Evolutionary conservation across 2,113 vertebrate species (phyloP), one percentile per base, ranked within the genome.

Genomic region (Chlorodrepanis virens): DNA sequence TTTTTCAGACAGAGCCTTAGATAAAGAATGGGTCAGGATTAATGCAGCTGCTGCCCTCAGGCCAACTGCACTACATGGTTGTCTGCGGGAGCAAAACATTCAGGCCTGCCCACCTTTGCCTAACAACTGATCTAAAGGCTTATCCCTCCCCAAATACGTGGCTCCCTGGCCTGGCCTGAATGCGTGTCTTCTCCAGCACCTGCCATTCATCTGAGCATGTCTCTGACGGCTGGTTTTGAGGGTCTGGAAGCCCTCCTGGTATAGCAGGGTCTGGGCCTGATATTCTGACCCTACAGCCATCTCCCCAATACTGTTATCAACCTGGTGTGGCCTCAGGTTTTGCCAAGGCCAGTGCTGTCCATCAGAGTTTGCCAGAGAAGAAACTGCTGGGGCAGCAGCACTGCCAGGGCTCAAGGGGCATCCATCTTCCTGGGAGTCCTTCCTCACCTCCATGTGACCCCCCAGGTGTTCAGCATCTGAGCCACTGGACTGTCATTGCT

Each of bases 31-130:
- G 49, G 69, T 40, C 87, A 78, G 91, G 96, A 97, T 96, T 96
- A 97, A 92, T 0, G 28, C 95, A 97, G 94, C 95, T 95, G 94
- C 93, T 94, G 60, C 77, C 77, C 90, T 25, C 69, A 87, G 93
- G 86, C 93, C 94, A 97, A 92, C 95, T 97, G 93, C 89, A 89
- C 76, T 50, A 50, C 59, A 80, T 13, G 52, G 42, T 75, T 56
- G 79, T 83, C 90, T 94, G 79, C 42, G 3, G 2, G 53, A 89
- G 81, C 49, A 68, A 90, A 88, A 85, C 85, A 33, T 70, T 92
- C 14, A 0, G 74, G 40, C 64, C 83, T 90, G 72, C 76, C 44
- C 86, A 94, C 95, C 94, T 96, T 91, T 92, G 94, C 93, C 86
- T 83, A 83, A 83, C 80, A 87, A 63, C 47, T 90, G 94, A 93